A percentile compares a stretch with the other conserved stretches of the same genome.
Evolutionary conservation across 2,797 vertebrate species (phyloP).

Genomic region (Discoglossus pictus): DNA sequence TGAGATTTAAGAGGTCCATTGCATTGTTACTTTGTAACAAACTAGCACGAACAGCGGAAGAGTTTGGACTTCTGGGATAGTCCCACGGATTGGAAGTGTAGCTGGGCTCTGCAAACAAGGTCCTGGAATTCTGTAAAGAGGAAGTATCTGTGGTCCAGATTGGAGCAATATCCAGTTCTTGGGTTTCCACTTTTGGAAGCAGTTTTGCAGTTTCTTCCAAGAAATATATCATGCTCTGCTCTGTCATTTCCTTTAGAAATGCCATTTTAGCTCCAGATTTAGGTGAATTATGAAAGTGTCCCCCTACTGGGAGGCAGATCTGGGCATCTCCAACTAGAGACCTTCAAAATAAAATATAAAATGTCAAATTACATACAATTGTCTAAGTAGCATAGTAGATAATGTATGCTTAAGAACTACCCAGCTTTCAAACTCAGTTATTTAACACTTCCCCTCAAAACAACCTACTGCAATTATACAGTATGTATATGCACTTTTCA

Average conservation of each 20-base stretch:
- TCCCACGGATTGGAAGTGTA: slow-evolving; percentile 14
- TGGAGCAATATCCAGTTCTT: not conserved
- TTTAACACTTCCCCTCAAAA: too few relatives aligned
- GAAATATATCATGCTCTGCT: slow-evolving; percentile 68
- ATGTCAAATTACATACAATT: too few relatives aligned
- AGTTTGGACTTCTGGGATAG: not conserved
- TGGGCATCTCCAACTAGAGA: not conserved
- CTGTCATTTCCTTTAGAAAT: slow-evolving; percentile 55
- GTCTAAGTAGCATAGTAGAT: too few relatives aligned
- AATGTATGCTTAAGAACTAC: too few relatives aligned
- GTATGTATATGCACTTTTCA: too few relatives aligned
- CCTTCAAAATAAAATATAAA: too few relatives aligned
- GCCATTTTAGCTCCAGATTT: slow-evolving; percentile 7
- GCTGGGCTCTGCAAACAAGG: not conserved
- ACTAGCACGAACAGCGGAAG: not conserved
- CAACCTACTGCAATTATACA: too few relatives aligned
- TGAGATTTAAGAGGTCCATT: slow-evolving; percentile 72
- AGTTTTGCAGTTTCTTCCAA: slow-evolving; percentile 75
- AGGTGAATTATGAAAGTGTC: not conserved
- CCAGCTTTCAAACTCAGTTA: too few relatives aligned
- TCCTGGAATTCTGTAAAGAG: not conserved
- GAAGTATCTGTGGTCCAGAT: slow-evolving; percentile 5
- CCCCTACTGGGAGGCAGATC: not conserved
- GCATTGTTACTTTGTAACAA: slow-evolving; percentile 57
- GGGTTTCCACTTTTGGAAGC: slow-evolving; percentile 50